Evolutionary conservation across 92 coral and sea anemone genomes (phyloP).

Genomic region (Epizoanthus stellaris): DNA sequence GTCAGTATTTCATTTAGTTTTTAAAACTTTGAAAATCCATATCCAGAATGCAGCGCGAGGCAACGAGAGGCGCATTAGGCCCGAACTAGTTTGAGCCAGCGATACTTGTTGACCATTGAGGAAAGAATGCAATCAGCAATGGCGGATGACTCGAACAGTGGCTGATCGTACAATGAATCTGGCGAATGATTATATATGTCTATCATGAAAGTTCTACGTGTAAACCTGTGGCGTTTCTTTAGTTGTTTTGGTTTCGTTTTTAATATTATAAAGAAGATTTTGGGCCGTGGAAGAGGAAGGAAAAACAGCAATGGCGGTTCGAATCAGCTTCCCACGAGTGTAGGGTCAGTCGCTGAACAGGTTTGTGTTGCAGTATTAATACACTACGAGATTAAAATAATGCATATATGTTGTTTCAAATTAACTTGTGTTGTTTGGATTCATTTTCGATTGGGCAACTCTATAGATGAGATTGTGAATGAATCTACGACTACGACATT

Average conservation of each 20-base stretch:
- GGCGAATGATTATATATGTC: background rate
- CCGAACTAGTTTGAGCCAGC: background rate
- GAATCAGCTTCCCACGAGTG: conserved; percentile 43
- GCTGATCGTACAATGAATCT: background rate
- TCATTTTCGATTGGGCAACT: background rate
- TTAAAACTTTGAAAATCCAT: too few relatives aligned
- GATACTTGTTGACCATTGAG: background rate
- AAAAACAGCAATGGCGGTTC: conserved; percentile 56
- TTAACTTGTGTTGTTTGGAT: background rate
- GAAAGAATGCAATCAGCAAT: background rate
- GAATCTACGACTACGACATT: too few relatives aligned
- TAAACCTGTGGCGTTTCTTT: conserved; percentile 69
- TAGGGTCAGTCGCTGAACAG: background rate
- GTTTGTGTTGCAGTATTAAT: background rate
- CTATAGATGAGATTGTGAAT: too few relatives aligned
- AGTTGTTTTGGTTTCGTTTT: conserved; percentile 68
- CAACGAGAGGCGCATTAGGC: background rate
- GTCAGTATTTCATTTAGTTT: too few relatives aligned
- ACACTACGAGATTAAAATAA: background rate
- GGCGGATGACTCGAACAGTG: too few relatives aligned
- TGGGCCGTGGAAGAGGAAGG: conserved; percentile 69
- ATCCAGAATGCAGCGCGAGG: conserved; percentile 7
- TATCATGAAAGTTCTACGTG: conserved; percentile 66
- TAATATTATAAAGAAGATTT: conserved; percentile 67
- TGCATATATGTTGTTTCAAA: background rate